phyloP scores from a whole-genome alignment of 2,888 invertebrate genomes.

The Pseudococcus longispinus region DNA sequence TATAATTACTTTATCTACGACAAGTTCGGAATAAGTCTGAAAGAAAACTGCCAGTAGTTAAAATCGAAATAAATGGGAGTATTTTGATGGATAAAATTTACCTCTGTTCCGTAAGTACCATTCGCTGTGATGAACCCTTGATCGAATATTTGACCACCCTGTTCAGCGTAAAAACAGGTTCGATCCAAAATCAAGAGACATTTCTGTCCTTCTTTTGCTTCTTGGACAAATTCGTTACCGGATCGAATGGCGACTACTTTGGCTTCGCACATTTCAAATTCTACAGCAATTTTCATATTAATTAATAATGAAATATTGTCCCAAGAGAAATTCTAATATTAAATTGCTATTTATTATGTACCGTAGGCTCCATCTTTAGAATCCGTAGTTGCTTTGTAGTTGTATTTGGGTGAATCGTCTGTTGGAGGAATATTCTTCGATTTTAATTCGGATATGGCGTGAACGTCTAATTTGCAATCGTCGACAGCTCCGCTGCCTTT shows the following conservation, averaged over 20 bases:
- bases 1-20: constrained; percentile 86
- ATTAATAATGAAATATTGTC: not conserved
- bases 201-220: constrained; percentile 82
- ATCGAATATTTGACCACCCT: constrained; percentile 98
- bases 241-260: constrained; percentile 82
- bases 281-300: not conserved
- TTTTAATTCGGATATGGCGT: constrained; percentile 91
- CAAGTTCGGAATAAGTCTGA: constrained; percentile 73
- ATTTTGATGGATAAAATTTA: not conserved
- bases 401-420: constrained; percentile 91
- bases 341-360: constrained; percentile 59
- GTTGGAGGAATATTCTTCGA: constrained; percentile 78
- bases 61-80: not conserved
- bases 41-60: not conserved
- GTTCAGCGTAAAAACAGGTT: constrained; percentile 98
- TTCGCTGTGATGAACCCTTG: constrained; percentile 76
- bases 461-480: constrained; percentile 89
- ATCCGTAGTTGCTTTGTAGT: constrained; percentile 74
- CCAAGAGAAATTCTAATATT: not conserved
- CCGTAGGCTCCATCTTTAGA: constrained; percentile 76
- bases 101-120: not conserved
- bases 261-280: constrained; percentile 54
- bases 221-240: constrained; percentile 83
- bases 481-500: constrained; percentile 82
- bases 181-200: constrained; percentile 90